phyloP scores from a whole-genome alignment of 2,797 vertebrate genomes.

The Iguana delicatissima region DNA sequence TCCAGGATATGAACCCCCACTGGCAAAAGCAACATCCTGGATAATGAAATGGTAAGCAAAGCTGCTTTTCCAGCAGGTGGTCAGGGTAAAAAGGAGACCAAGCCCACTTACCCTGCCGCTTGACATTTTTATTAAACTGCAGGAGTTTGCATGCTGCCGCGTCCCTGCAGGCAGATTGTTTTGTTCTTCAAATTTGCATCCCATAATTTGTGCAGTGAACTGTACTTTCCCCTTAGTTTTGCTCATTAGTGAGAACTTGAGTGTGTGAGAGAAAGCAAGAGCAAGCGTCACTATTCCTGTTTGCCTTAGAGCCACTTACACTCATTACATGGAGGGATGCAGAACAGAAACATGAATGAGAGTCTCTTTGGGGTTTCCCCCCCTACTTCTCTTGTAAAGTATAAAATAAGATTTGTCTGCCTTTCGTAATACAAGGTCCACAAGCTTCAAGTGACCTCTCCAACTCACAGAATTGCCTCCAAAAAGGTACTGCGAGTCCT shows the following conservation, averaged over 20 bases:
- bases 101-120: neutral
- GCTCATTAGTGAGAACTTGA: accelerated
- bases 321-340: neutral
- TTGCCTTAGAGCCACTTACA: neutral
- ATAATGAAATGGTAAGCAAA: constrained; percentile 23
- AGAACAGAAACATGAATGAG: too few species aligned
- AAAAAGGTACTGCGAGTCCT: neutral
- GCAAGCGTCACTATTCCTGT: neutral
- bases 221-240: neutral
- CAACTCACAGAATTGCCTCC: neutral
- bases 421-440: neutral
- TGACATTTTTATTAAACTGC: constrained; percentile 44
- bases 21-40: neutral
- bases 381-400: neutral
- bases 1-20: accelerated
- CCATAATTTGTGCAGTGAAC: constrained; percentile 7
- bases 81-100: neutral
- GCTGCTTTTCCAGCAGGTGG: constrained; percentile 18
- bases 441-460: too few species aligned
- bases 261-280: neutral
- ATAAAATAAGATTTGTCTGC: neutral
- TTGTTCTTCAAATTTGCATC: neutral
- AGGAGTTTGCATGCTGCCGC: neutral
- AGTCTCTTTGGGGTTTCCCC: neutral
- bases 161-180: constrained; percentile 3